Evolutionary conservation across 1,140 invertebrate species (phyloP).

Genomic region (Zaprionus africanus): DNA sequence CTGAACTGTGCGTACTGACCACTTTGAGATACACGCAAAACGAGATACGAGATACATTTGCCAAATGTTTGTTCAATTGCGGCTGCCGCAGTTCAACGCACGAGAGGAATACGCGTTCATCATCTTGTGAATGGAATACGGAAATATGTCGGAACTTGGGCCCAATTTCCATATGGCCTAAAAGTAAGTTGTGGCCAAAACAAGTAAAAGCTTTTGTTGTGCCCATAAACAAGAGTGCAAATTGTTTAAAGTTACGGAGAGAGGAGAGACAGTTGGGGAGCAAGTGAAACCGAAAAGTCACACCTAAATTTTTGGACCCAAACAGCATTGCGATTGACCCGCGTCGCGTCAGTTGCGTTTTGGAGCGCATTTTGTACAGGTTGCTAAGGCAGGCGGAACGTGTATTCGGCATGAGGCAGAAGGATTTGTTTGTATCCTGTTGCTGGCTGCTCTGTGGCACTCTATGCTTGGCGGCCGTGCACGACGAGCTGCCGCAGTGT

Average conservation of each 20-base stretch:
- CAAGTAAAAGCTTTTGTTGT: slow-evolving; percentile 69
- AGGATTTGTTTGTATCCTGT: slow-evolving; percentile 30
- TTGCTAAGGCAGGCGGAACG: background rate
- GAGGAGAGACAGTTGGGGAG: background rate
- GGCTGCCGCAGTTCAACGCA: slow-evolving; percentile 32
- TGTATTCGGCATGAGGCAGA: slow-evolving; percentile 7
- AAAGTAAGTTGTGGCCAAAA: slow-evolving; percentile 21
- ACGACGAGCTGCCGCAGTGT: slow-evolving; percentile 75
- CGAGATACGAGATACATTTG: background rate
- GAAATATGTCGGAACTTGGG: slow-evolving; percentile 11
- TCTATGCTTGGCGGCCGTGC: slow-evolving; percentile 39
- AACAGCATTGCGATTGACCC: slow-evolving; percentile 36
- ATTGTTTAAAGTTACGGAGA: slow-evolving; percentile 51
- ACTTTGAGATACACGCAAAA: background rate
- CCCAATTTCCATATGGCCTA: slow-evolving; percentile 11
- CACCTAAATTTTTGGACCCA: slow-evolving; percentile 45
- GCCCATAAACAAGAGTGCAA: slow-evolving; percentile 75
- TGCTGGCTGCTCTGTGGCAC: background rate
- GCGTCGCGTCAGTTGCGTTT: slow-evolving; percentile 62
- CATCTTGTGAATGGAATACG: slow-evolving; percentile 32
- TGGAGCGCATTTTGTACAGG: slow-evolving; percentile 30
- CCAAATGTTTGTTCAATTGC: background rate
- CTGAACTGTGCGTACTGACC: background rate
- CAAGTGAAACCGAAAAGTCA: slow-evolving; percentile 58
- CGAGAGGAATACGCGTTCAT: background rate